Percentiles rank a stretch among this genome's conserved stretches.
Conservation (phyloP, 2,888 invertebrate species). For the Hyposoter dolosus region DNA sequence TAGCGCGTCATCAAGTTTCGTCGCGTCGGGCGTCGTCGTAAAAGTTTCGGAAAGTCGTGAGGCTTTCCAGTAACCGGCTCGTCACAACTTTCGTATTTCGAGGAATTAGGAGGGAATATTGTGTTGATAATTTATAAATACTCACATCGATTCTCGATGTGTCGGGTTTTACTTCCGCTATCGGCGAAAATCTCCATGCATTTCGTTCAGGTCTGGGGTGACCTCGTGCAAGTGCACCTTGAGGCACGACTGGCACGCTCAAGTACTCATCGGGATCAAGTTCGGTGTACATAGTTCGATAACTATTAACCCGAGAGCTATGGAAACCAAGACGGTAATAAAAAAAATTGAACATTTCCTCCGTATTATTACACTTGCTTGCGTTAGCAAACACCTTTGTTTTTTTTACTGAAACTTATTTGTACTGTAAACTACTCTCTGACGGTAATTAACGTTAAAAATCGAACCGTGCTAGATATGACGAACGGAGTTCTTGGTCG, state of each 20-base stretch:
- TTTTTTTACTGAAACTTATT: background rate
- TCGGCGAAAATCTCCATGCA: background rate
- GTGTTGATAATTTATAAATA: slow-evolving; percentile 54
- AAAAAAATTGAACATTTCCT: too few relatives aligned
- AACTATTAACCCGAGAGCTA: too few relatives aligned
- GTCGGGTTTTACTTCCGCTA: slow-evolving; percentile 84
- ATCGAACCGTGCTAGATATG: slow-evolving; percentile 28
- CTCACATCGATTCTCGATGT: slow-evolving; percentile 85
- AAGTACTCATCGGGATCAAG: too few relatives aligned
- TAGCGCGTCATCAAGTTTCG: background rate
- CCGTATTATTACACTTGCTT: too few relatives aligned
- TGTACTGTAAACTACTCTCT: background rate
- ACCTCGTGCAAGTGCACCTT: background rate
- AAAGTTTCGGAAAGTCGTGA: background rate
- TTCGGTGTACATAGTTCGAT: too few relatives aligned
- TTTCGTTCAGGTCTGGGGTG: background rate
- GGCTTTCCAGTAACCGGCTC: background rate
- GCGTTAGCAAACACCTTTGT: background rate
- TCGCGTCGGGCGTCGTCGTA: background rate
- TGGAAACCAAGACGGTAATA: background rate
- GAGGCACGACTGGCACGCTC: background rate
- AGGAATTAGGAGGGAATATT: too few relatives aligned
- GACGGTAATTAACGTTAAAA: background rate
- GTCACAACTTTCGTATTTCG: background rate
- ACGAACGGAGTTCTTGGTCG: too few relatives aligned